Percentiles rank a stretch among this genome's conserved stretches.
Conservation (phyloP, 2,888 invertebrate genomes). For the Cactoblastis cactorum region DNA sequence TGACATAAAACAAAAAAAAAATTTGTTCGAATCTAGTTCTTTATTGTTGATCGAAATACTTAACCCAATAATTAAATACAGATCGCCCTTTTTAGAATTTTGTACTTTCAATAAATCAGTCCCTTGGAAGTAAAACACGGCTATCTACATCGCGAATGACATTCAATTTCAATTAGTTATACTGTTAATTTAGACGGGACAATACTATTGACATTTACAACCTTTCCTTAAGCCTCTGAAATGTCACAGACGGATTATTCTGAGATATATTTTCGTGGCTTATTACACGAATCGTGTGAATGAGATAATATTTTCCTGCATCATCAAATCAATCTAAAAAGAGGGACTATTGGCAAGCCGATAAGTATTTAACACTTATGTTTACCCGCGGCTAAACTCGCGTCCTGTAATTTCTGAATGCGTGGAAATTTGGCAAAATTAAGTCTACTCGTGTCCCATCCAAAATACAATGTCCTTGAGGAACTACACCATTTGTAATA, state of each 20-base stretch:
- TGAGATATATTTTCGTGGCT: conserved; percentile 32
- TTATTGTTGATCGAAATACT: not conserved
- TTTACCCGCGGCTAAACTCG: too few species aligned
- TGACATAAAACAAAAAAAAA: too few species aligned
- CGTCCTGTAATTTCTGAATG: too few species aligned
- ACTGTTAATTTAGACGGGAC: conserved; percentile 32
- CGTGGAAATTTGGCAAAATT: too few species aligned
- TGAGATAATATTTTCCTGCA: not conserved
- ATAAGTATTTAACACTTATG: too few species aligned
- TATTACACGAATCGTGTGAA: conserved; percentile 38
- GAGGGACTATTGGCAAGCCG: too few species aligned
- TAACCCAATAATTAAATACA: not conserved
- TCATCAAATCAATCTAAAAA: too few species aligned
- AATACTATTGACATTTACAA: conserved; percentile 44
- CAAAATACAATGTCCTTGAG: too few species aligned
- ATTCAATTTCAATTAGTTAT: conserved; percentile 58
- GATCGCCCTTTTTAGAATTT: conserved; percentile 13
- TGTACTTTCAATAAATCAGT: conserved; percentile 15
- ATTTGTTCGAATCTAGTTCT: too few species aligned
- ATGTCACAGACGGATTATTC: conserved; percentile 64
- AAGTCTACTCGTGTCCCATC: too few species aligned
- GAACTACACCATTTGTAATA: too few species aligned
- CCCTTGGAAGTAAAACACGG: conserved; percentile 18
- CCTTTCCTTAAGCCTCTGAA: conserved; percentile 48
- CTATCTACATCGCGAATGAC: conserved; percentile 60